Evolutionary conservation across 2,113 vertebrate species (phyloP).

Genomic region (Lophius piscatorius): DNA sequence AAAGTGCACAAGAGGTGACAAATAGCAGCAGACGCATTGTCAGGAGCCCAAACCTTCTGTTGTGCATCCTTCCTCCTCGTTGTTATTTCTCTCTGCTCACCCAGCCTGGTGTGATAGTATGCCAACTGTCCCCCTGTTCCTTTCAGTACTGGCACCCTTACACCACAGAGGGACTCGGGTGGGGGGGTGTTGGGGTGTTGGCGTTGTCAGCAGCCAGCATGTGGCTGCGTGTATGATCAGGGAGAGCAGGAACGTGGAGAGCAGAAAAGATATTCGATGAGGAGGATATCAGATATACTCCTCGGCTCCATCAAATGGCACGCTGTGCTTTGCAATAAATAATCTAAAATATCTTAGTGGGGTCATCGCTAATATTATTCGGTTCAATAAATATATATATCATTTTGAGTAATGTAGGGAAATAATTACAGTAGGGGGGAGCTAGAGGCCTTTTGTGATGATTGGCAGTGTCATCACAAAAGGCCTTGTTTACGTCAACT

Average conservation of each 20-base stretch:
- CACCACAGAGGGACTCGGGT: slow-evolving; percentile 72
- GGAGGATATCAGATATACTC: slow-evolving; percentile 25
- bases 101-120: slow-evolving; percentile 77
- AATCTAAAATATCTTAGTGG: slow-evolving; percentile 16
- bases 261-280: slow-evolving; percentile 34
- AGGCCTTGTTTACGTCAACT: too few species aligned
- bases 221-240: slow-evolving; percentile 56
- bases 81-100: slow-evolving; percentile 82
- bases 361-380: slow-evolving; percentile 9
- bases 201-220: slow-evolving; percentile 46
- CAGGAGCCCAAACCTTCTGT: slow-evolving; percentile 75
- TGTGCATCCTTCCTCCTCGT: slow-evolving; percentile 73
- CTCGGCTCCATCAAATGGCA: slow-evolving; percentile 27
- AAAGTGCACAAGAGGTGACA: slow-evolving; percentile 67
- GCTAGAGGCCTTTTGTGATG: too few species aligned
- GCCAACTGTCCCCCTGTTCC: slow-evolving; percentile 85
- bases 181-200: slow-evolving; percentile 26
- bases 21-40: slow-evolving; percentile 50
- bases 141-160: slow-evolving; percentile 81
- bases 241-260: slow-evolving; percentile 36
- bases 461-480: too few species aligned
- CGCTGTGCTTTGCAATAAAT: slow-evolving; percentile 27
- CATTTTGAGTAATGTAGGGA: background rate
- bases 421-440: too few species aligned
- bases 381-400: background rate